These are phyloP conservation scores for Pongo pygmaeus DNA, from an alignment of 2,113 vertebrate species.

Conservation along the genomic window DNA sequence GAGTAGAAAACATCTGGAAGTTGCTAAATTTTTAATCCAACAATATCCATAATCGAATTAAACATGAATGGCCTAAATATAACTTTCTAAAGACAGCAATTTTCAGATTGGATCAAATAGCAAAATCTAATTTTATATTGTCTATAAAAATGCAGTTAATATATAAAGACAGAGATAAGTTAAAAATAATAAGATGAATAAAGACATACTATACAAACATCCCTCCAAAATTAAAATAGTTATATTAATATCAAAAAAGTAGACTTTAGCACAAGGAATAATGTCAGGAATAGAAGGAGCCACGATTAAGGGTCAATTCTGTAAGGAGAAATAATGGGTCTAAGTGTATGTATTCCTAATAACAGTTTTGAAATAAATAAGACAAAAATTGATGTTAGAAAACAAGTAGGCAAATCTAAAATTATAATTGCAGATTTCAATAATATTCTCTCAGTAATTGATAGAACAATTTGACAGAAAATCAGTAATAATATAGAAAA, in stretches of 20 bases:
- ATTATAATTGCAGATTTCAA: background rate
- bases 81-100: background rate
- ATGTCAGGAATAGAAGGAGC: background rate
- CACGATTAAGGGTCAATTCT: background rate
- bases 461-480: background rate
- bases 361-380: background rate
- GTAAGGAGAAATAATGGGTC: background rate
- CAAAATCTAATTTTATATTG: background rate
- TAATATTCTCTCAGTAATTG: background rate
- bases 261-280: background rate
- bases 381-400: background rate
- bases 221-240: background rate
- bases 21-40: background rate
- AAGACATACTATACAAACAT: background rate
- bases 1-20: background rate
- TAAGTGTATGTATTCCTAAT: background rate
- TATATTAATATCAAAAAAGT: background rate
- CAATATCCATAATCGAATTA: background rate
- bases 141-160: background rate
- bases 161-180: background rate
- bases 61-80: background rate
- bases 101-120: background rate
- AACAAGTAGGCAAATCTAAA: background rate
- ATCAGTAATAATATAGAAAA: background rate
- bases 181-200: background rate